phyloP scores from a whole-genome alignment of 2,797 vertebrate genomes.

The Lutjanus campechanus region DNA sequence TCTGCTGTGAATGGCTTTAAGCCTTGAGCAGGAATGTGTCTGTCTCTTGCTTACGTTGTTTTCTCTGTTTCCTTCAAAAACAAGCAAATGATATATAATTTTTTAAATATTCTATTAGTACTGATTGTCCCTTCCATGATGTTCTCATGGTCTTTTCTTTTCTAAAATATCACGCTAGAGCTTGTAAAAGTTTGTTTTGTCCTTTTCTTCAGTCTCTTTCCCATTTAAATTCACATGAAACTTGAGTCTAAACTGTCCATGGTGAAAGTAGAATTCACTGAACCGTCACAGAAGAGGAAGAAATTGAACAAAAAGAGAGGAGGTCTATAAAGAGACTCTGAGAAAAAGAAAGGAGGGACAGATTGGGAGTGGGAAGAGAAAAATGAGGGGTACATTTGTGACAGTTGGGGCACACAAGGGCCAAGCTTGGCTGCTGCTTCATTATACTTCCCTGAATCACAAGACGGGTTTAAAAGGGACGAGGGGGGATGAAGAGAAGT shows the following conservation, averaged over 20 bases:
- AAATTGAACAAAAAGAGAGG: conserved; percentile 31
- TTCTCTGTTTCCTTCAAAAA: too few species aligned
- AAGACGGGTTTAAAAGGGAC: conserved; percentile 26
- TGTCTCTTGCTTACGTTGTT: too few species aligned
- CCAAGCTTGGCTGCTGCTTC: conserved; percentile 54
- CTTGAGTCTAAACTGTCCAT: conserved; percentile 4
- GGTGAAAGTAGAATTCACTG: conserved; percentile 43
- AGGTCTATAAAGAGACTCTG: conserved; percentile 6
- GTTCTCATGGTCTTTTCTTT: neutral
- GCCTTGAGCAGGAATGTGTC: neutral
- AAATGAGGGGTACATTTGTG: conserved; percentile 49
- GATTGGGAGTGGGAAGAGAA: conserved; percentile 6
- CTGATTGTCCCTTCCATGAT: neutral
- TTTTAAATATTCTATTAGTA: too few species aligned
- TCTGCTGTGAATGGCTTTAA: conserved; percentile 1
- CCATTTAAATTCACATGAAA: conserved; percentile 41
- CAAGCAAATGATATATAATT: too few species aligned
- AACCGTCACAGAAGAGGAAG: conserved; percentile 29
- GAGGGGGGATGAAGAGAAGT: neutral
- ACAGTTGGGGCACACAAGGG: conserved; percentile 57
- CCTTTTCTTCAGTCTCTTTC: conserved; percentile 29
- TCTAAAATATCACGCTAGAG: neutral
- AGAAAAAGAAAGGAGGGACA: conserved; percentile 10
- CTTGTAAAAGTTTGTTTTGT: neutral
- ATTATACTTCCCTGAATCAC: conserved; percentile 53